These are phyloP conservation scores for Agonopterix heracliana DNA, from an alignment of 2,888 invertebrate genomes.

Conservation along the genomic window DNA sequence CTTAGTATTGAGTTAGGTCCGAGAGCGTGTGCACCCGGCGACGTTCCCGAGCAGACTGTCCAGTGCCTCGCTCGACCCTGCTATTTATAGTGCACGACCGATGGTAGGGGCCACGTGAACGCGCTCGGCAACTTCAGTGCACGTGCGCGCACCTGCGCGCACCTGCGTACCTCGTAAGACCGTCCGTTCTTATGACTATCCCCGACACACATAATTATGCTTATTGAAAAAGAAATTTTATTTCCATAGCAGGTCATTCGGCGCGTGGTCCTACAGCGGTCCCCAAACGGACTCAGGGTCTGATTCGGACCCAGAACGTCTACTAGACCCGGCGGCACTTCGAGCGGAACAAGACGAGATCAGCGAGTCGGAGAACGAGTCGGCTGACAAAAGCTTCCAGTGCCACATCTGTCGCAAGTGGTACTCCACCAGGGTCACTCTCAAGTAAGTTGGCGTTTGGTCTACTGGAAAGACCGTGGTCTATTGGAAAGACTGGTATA, in stretches of 20 bases:
- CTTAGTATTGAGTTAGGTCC: no score
- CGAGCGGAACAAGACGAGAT: conserved; percentile 45
- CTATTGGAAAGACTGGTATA: not conserved
- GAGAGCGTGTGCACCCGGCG: no score
- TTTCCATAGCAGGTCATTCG: conserved; percentile 37
- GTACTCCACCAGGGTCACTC: conserved; percentile 65
- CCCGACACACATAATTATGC: no score
- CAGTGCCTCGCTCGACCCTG: no score
- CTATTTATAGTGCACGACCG: no score
- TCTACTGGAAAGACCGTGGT: not conserved
- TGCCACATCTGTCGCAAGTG: conserved; percentile 68
- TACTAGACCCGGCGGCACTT: conserved; percentile 19
- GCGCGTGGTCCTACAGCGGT: conserved; percentile 45
- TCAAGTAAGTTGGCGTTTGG: conserved; percentile 50
- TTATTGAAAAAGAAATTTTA: no score
- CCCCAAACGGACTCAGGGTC: conserved; percentile 37
- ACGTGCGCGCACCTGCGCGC: no score
- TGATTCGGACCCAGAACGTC: conserved; percentile 44
- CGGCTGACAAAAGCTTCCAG: conserved; percentile 68
- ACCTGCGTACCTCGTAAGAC: no score
- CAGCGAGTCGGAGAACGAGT: conserved; percentile 65
- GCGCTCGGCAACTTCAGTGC: no score
- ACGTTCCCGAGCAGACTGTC: no score
- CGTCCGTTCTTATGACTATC: no score
- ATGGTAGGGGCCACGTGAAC: no score